phyloP scores from a whole-genome alignment of 2,113 vertebrate genomes.

The Vireo altiloquus region DNA sequence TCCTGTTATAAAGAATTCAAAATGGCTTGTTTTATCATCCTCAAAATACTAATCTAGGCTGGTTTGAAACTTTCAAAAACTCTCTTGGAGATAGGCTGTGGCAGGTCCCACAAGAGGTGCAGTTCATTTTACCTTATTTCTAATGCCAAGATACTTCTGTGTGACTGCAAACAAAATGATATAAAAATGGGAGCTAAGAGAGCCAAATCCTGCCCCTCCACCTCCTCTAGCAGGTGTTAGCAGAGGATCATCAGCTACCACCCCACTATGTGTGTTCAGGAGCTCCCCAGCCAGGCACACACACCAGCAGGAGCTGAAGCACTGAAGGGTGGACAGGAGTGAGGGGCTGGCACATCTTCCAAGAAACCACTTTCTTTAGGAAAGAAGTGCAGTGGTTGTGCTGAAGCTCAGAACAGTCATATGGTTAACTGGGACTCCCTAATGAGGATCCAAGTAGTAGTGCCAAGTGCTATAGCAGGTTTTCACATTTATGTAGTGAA shows the following conservation, averaged over 20 bases:
- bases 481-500: background rate
- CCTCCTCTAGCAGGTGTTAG: background rate
- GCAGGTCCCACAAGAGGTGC: background rate
- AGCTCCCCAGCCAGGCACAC: background rate
- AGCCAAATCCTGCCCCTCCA: background rate
- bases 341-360: background rate
- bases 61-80: background rate
- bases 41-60: background rate
- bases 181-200: background rate
- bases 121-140: background rate
- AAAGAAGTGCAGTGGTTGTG: background rate
- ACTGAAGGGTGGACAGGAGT: accelerated
- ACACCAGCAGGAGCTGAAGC: background rate
- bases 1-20: background rate
- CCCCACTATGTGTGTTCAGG: background rate
- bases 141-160: background rate
- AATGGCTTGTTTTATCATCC: background rate
- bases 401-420: background rate
- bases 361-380: background rate
- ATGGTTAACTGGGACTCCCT: background rate
- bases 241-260: background rate
- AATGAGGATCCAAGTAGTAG: background rate
- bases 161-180: background rate
- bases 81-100: background rate
- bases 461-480: background rate